Conservation (phyloP, 2,797 vertebrate species). For the Rhinella marina region DNA sequence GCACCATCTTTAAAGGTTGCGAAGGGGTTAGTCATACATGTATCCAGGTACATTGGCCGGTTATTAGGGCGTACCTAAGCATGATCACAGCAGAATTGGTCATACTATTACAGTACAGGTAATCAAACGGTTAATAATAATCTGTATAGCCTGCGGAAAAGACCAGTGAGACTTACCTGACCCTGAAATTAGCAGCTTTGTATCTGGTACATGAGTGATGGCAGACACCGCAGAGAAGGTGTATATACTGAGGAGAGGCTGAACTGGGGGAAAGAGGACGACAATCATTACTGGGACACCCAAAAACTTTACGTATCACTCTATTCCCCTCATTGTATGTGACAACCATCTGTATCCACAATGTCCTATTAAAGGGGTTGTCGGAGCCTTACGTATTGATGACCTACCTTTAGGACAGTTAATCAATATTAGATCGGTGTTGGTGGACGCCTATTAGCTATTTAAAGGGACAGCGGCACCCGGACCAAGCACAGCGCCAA, state of each 20-base stretch:
- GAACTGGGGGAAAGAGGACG: slow-evolving; percentile 69
- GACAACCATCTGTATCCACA: neutral
- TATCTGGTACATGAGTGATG: slow-evolving; percentile 78
- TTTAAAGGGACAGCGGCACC: too few species aligned
- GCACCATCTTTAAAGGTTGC: too few species aligned
- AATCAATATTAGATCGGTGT: too few species aligned
- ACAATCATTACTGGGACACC: neutral
- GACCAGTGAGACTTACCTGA: slow-evolving; percentile 38
- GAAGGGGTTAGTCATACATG: too few species aligned
- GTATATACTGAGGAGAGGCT: slow-evolving; percentile 82
- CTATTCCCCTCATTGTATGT: neutral
- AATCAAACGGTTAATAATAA: neutral
- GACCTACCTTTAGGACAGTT: too few species aligned
- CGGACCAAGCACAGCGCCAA: too few species aligned
- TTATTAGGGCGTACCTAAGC: too few species aligned
- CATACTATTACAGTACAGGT: too few species aligned
- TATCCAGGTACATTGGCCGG: too few species aligned
- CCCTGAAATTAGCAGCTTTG: slow-evolving; percentile 73
- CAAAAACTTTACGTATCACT: neutral
- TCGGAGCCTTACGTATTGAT: too few species aligned
- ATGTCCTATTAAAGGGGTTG: neutral
- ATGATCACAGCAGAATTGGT: too few species aligned
- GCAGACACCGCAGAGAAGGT: slow-evolving; percentile 81
- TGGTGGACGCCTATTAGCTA: too few species aligned
- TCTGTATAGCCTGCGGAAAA: neutral